phyloP scores from a whole-genome alignment of 1,140 invertebrate genomes.

The Lasaia peninsularis region DNA sequence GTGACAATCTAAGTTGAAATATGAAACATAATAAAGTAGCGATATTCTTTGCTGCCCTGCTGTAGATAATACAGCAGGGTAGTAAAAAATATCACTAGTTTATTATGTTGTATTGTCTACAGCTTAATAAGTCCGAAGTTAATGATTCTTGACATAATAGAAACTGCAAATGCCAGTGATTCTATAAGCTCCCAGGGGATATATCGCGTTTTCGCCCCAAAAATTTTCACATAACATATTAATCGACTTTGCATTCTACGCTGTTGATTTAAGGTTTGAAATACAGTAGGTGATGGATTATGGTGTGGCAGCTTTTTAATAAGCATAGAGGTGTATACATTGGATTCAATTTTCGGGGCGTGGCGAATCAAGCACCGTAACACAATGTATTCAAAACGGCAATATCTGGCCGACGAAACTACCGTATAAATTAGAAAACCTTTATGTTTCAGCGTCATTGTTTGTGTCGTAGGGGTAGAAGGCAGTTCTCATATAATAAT shows the following conservation, averaged over 20 bases:
- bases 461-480: slow-evolving; percentile 44
- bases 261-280: slow-evolving; percentile 24
- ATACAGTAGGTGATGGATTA: slow-evolving; percentile 16
- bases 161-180: slow-evolving; percentile 78
- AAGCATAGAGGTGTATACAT: slow-evolving; percentile 63
- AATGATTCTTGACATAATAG: slow-evolving; percentile 76
- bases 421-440: slow-evolving; percentile 68
- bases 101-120: slow-evolving; percentile 59
- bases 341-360: slow-evolving; percentile 74
- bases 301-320: slow-evolving; percentile 41
- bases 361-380: slow-evolving; percentile 74
- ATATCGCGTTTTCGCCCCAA: slow-evolving; percentile 69
- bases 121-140: slow-evolving; percentile 72
- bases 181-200: slow-evolving; percentile 76
- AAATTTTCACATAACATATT: slow-evolving; percentile 39
- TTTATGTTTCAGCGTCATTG: slow-evolving; percentile 54
- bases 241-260: slow-evolving; percentile 30
- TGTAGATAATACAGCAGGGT: too few relatives aligned
- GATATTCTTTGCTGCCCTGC: neutral
- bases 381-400: slow-evolving; percentile 72
- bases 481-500: slow-evolving; percentile 40
- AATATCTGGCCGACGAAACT: slow-evolving; percentile 66
- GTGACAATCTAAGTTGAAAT: too few relatives aligned
- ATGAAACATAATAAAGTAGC: too few relatives aligned
- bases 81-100: too few relatives aligned